phyloP scores from a whole-genome alignment of 64 coral and sea anemone species.

The Actinia tenebrosa region DNA sequence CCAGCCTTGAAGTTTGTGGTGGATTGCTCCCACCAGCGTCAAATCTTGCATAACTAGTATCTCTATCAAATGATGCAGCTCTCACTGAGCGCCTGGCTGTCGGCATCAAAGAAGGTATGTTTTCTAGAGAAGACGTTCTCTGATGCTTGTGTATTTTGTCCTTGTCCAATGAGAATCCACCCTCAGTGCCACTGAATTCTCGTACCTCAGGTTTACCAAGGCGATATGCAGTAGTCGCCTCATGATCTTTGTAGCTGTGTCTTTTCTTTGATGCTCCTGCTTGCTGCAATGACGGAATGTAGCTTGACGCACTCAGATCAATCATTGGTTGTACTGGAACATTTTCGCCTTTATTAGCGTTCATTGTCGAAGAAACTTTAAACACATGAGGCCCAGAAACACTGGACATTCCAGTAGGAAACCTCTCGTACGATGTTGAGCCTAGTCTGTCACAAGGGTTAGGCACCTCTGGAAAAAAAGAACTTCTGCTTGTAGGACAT shows the following conservation, averaged over 20 bases:
- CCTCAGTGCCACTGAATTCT: not conserved
- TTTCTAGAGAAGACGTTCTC: not conserved
- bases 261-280: not conserved
- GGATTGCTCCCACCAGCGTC: not conserved
- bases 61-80: not conserved
- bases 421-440: not conserved
- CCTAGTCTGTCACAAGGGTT: not conserved
- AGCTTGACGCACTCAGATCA: constrained; percentile 3
- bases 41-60: not conserved
- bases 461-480: not conserved
- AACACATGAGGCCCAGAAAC: not conserved
- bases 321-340: not conserved
- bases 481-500: not conserved
- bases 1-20: not conserved
- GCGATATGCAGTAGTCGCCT: not conserved
- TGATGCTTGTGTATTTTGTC: not conserved
- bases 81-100: not conserved
- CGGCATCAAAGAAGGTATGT: not conserved
- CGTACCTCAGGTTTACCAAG: not conserved
- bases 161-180: not conserved
- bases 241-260: not conserved
- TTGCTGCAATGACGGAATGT: not conserved
- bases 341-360: not conserved
- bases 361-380: not conserved
- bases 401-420: not conserved